Evolutionary conservation across 2,888 invertebrate species (phyloP).

Genomic region (Trachelus troglodyta): DNA sequence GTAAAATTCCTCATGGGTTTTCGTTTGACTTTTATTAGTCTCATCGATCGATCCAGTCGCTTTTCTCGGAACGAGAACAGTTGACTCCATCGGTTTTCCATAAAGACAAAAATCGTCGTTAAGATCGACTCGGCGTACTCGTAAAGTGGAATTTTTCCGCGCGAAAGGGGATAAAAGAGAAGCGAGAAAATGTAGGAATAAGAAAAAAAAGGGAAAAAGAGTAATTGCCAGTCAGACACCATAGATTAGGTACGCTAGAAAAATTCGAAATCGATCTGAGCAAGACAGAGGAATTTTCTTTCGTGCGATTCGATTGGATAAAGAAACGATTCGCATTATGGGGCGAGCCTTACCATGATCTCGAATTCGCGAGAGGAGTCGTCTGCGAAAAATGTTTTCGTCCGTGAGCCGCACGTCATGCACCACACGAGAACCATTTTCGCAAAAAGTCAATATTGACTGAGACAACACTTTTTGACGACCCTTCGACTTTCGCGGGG

Average conservation of each 20-base stretch:
- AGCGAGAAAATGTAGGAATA: background rate
- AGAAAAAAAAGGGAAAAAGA: background rate
- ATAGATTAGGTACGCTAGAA: background rate
- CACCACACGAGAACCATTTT: conserved; percentile 9
- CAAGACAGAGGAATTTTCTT: background rate
- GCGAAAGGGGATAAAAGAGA: background rate
- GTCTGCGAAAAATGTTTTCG: background rate
- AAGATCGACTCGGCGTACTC: background rate
- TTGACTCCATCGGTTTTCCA: background rate
- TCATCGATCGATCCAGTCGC: background rate
- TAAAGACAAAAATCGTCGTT: background rate
- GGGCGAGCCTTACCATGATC: background rate
- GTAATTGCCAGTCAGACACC: background rate
- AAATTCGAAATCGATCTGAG: background rate
- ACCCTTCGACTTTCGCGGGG: conserved; percentile 11
- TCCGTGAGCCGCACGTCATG: background rate
- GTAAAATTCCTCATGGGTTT: background rate
- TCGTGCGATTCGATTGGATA: background rate
- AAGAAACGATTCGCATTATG: background rate
- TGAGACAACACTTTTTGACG: conserved; percentile 13
- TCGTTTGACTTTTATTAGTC: background rate
- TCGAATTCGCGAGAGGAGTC: background rate
- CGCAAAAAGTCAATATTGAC: conserved; percentile 16
- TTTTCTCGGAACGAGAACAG: background rate
- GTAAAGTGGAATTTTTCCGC: background rate